These are phyloP conservation scores for Drosophila miranda DNA, from an alignment of 1,140 invertebrate genomes.

Conservation along the genomic window DNA sequence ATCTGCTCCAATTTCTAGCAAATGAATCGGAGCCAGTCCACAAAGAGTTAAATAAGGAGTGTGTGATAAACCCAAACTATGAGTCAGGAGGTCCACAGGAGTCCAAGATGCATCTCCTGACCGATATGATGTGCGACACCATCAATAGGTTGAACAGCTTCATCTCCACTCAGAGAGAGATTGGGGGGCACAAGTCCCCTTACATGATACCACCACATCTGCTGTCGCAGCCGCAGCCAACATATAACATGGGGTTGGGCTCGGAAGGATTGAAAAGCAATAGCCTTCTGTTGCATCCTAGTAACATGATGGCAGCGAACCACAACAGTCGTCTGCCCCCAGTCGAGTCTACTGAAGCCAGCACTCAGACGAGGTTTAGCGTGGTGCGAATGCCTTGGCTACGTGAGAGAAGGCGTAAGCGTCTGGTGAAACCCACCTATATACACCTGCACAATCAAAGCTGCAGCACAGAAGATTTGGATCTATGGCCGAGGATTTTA, in stretches of 20 bases:
- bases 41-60: no score
- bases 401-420: constrained; percentile 27
- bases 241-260: no score
- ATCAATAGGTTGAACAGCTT: constrained; percentile 42
- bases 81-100: neutral
- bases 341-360: neutral
- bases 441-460: constrained; percentile 19
- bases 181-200: neutral
- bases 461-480: constrained; percentile 32
- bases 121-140: constrained; percentile 40
- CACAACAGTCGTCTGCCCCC: no score
- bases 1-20: no score
- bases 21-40: no score
- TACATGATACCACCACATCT: neutral
- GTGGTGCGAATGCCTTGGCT: constrained; percentile 1
- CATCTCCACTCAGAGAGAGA: constrained; percentile 12
- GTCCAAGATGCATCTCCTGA: constrained; percentile 12
- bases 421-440: constrained; percentile 3
- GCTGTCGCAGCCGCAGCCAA: neutral
- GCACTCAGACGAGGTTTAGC: neutral
- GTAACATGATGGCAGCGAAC: constrained; percentile 4
- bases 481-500: constrained; percentile 10
- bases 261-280: no score
- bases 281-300: no score
- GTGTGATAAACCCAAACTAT: neutral